Conservation (phyloP, 2,797 vertebrate species). For the Melanotaenia nigrans region DNA sequence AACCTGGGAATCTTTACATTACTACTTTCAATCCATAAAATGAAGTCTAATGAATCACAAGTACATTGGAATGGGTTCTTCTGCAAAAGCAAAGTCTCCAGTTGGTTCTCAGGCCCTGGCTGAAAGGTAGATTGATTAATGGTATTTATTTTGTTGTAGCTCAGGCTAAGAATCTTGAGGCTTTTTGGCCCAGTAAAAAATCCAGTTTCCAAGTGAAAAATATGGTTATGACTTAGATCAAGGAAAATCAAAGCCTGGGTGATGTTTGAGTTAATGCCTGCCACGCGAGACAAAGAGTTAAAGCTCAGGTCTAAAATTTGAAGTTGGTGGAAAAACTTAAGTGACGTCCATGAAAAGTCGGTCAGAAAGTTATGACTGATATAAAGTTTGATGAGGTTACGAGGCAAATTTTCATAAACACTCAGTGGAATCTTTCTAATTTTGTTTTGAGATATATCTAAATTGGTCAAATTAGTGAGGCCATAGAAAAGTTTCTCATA, state of each 20-base stretch:
- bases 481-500: slow-evolving; percentile 77
- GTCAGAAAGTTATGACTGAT: slow-evolving; percentile 71
- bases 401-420: slow-evolving; percentile 73
- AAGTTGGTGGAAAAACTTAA: slow-evolving; percentile 72
- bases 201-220: slow-evolving; percentile 70
- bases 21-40: slow-evolving; percentile 79
- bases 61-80: slow-evolving; percentile 84
- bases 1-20: slow-evolving; percentile 73
- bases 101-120: slow-evolving; percentile 33
- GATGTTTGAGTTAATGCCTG: slow-evolving; percentile 48
- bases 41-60: slow-evolving; percentile 81
- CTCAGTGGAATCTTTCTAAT: slow-evolving; percentile 66
- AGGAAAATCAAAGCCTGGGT: slow-evolving; percentile 75
- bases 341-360: slow-evolving; percentile 75
- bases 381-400: slow-evolving; percentile 68
- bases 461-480: slow-evolving; percentile 77
- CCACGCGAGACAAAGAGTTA: slow-evolving; percentile 76
- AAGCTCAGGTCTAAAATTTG: slow-evolving; percentile 76
- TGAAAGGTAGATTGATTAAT: slow-evolving; percentile 80
- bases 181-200: slow-evolving; percentile 67
- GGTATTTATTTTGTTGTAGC: slow-evolving; percentile 74
- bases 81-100: slow-evolving; percentile 73
- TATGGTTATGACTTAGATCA: slow-evolving; percentile 78
- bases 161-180: slow-evolving; percentile 78
- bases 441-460: slow-evolving; percentile 83